Conservation (phyloP, 2,797 vertebrate species). For the Streptopelia turtur region DNA sequence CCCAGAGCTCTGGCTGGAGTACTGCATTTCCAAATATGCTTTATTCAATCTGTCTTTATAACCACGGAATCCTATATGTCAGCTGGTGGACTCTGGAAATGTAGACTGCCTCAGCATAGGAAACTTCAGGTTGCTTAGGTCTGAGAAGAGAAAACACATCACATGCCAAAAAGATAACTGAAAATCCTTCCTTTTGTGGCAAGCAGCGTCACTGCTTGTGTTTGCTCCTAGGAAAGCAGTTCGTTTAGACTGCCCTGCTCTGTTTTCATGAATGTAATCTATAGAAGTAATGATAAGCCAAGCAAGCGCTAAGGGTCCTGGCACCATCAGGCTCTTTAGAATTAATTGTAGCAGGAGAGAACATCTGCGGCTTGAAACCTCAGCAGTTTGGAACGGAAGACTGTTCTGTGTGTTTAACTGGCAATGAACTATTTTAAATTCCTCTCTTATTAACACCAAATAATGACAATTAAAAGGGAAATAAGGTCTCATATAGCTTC, state of each 20-base stretch:
- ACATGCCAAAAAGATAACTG: not conserved
- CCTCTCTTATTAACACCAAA: not conserved
- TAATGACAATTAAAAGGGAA: not conserved
- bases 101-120: not conserved
- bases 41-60: not conserved
- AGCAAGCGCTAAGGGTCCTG: conserved; percentile 36
- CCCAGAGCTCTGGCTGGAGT: conserved; percentile 6
- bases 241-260: not conserved
- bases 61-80: not conserved
- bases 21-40: conserved; percentile 11
- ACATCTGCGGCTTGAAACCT: conserved; percentile 41
- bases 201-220: not conserved
- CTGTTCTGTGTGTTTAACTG: not conserved
- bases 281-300: conserved; percentile 9
- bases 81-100: not conserved
- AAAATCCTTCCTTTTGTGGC: not conserved
- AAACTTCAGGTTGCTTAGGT: not conserved
- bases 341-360: conserved; percentile 39
- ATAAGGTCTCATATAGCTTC: not conserved
- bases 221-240: not conserved
- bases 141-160: not conserved
- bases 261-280: conserved; percentile 26
- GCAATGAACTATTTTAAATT: conserved; percentile 16
- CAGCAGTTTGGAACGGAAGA: fast-evolving
- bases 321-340: not conserved